Percentiles rank a stretch among this genome's conserved stretches.
phyloP scores from a whole-genome alignment of 2,888 invertebrate genomes.

The Synergus umbraculus region DNA sequence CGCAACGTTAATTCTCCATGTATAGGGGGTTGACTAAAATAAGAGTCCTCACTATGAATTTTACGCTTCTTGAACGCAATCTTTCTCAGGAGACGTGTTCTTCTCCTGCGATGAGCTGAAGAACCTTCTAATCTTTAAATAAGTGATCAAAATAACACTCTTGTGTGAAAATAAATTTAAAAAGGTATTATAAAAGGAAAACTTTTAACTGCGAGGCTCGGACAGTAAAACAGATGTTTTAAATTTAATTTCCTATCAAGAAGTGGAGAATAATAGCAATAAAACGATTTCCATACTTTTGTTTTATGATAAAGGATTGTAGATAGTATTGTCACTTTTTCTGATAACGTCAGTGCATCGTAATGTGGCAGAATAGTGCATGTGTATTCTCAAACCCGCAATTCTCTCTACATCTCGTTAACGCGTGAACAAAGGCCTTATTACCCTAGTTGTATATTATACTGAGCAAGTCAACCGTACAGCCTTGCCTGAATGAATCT shows the following conservation, averaged over 20 bases:
- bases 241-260: not conserved
- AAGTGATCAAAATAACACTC: not conserved
- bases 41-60: not conserved
- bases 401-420: conserved; percentile 64
- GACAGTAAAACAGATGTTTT: not conserved
- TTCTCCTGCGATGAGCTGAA: not conserved
- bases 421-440: conserved; percentile 65
- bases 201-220: not conserved
- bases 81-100: not conserved
- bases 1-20: conserved; percentile 19
- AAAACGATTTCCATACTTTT: not conserved
- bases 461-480: conserved; percentile 42
- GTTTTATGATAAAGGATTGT: not conserved
- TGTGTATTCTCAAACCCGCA: conserved; percentile 17
- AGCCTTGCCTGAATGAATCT: conserved; percentile 10
- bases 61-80: conserved; percentile 22
- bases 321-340: not conserved
- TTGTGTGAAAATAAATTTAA: not conserved
- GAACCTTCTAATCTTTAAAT: not conserved
- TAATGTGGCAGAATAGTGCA: not conserved
- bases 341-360: not conserved
- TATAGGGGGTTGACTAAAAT: not conserved
- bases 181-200: not conserved
- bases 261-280: not conserved
- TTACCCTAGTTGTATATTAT: conserved; percentile 63